phyloP scores from a whole-genome alignment of 2,797 vertebrate species.

The Halcyon smyrnensis region DNA sequence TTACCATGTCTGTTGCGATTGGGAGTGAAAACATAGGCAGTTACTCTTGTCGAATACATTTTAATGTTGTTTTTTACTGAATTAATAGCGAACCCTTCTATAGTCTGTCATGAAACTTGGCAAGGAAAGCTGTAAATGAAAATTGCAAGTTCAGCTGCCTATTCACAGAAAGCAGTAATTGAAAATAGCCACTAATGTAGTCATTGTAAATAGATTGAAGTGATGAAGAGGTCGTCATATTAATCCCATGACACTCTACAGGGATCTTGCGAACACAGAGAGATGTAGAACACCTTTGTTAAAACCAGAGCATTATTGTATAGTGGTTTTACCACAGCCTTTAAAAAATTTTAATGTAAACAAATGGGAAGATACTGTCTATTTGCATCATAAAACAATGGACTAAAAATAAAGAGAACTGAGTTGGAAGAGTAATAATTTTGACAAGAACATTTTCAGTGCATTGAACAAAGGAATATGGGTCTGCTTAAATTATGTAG shows the following conservation, averaged over 20 bases:
- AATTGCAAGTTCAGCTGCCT: background rate
- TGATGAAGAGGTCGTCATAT: background rate
- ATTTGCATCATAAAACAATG: background rate
- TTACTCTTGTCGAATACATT: background rate
- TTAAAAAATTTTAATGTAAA: background rate
- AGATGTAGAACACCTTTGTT: background rate
- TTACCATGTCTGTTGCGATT: background rate
- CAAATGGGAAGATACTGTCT: background rate
- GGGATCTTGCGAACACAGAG: background rate
- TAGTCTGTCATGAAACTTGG: background rate
- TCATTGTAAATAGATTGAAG: background rate
- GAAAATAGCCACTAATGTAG: background rate
- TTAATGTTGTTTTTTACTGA: background rate
- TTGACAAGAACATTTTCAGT: slow-evolving; percentile 19
- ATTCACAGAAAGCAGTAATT: background rate
- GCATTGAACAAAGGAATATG: background rate
- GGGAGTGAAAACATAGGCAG: background rate
- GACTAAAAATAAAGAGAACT: slow-evolving; percentile 5
- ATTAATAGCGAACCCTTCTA: background rate
- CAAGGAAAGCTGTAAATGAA: background rate
- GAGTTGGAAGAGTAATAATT: background rate
- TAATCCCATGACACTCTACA: background rate
- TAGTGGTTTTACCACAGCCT: background rate
- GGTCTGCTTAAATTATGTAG: background rate
- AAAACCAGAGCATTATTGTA: background rate